phyloP scores from a whole-genome alignment of 2,888 invertebrate genomes.

The Pyrochroa serraticornis region DNA sequence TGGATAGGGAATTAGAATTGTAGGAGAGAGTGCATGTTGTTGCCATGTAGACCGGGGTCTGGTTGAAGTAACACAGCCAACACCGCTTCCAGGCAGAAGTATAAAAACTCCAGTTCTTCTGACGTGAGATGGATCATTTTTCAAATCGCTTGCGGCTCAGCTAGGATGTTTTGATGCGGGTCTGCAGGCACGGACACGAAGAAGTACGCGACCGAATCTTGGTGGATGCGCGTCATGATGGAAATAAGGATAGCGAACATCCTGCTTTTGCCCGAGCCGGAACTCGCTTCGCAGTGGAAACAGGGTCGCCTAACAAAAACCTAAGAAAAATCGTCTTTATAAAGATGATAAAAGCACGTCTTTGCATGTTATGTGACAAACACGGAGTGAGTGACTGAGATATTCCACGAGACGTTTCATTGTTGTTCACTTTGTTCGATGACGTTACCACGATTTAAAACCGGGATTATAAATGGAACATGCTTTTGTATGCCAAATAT shows the following conservation, averaged over 20 bases:
- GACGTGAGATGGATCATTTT: constrained; percentile 59
- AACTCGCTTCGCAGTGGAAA: constrained; percentile 55
- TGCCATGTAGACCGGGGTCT: constrained; percentile 20
- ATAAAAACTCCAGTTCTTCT: constrained; percentile 47
- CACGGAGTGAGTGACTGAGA: constrained; percentile 59
- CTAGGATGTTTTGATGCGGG: constrained; percentile 57
- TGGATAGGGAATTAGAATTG: constrained; percentile 11
- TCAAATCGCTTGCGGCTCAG: constrained; percentile 56
- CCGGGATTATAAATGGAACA: constrained; percentile 56
- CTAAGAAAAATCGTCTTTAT: constrained; percentile 60
- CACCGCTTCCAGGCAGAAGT: constrained; percentile 42
- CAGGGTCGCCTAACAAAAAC: constrained; percentile 56
- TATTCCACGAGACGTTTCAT: constrained; percentile 57
- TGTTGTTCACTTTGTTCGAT: constrained; percentile 58
- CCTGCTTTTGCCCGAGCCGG: constrained; percentile 45
- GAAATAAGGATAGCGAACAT: constrained; percentile 44
- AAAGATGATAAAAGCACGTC: constrained; percentile 60
- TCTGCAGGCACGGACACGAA: constrained; percentile 47
- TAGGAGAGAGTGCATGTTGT: constrained; percentile 21
- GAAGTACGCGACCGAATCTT: constrained; percentile 15
- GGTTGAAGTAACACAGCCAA: constrained; percentile 27
- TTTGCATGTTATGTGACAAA: constrained; percentile 60
- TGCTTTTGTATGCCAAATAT: constrained; percentile 52
- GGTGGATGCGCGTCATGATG: constrained; percentile 26
- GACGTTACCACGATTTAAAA: constrained; percentile 55